Conservation (phyloP, 1,140 invertebrate species). For the Temnothorax nylanderi region DNA sequence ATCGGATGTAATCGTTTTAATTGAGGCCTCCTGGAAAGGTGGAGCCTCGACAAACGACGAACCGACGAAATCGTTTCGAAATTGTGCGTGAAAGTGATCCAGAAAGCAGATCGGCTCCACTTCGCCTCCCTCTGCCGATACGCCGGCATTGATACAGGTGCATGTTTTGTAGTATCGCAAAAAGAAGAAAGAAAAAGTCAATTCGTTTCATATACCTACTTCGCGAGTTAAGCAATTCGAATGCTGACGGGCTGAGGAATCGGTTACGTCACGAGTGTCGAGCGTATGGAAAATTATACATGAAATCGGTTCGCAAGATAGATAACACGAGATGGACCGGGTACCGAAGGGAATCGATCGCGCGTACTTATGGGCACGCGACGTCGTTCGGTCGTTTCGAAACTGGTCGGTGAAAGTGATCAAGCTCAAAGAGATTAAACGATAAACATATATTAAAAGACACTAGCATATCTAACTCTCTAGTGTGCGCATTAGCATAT, state of each 20-base stretch:
- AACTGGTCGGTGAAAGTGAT: constrained; percentile 52
- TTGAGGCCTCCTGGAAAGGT: not conserved
- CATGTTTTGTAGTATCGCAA: constrained; percentile 21
- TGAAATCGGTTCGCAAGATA: constrained; percentile 15
- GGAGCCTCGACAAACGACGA: not conserved
- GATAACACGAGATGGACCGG: constrained; percentile 36
- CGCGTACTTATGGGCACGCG: constrained; percentile 4
- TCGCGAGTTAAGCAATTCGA: constrained; percentile 19
- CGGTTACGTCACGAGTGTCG: constrained; percentile 20
- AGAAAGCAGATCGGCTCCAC: constrained; percentile 32
- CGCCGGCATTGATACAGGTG: constrained; percentile 8
- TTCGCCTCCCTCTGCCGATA: not conserved
- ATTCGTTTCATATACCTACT: not conserved
- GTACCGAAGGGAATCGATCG: constrained; percentile 23
- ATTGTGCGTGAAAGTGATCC: constrained; percentile 52
- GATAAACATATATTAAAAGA: constrained; percentile 28
- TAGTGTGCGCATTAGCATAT: not conserved
- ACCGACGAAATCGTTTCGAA: constrained; percentile 46
- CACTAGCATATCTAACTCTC: constrained; percentile 1
- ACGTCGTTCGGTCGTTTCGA: constrained; percentile 10
- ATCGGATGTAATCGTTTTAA: constrained; percentile 53
- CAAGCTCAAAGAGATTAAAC: constrained; percentile 15
- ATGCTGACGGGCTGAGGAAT: constrained; percentile 14
- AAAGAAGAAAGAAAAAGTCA: not conserved
- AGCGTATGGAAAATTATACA: not conserved